Conservation (phyloP, 92 coral and sea anemone species). For the Epizoanthus rinbou region DNA sequence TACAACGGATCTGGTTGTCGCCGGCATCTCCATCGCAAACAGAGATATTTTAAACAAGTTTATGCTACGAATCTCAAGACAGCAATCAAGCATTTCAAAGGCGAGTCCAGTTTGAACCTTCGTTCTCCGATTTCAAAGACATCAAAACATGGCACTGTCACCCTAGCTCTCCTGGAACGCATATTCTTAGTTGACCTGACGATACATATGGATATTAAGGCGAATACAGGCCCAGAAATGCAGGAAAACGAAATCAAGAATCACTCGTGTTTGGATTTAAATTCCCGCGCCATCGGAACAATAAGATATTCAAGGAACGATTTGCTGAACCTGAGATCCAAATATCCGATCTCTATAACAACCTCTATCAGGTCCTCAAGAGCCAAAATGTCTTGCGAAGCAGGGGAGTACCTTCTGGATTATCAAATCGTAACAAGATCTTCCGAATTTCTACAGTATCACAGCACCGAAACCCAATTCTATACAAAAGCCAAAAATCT, state of each 20-base stretch:
- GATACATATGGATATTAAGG: slow-evolving; percentile 15
- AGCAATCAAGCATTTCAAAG: slow-evolving; percentile 26
- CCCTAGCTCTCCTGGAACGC: slow-evolving; percentile 29
- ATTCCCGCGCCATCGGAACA: slow-evolving; percentile 18
- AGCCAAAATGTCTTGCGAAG: slow-evolving; percentile 1
- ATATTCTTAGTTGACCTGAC: slow-evolving; percentile 31
- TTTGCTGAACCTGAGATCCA: slow-evolving; percentile 3
- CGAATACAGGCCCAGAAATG: slow-evolving; percentile 27
- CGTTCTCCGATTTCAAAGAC: no score
- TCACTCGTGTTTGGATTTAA: neutral
- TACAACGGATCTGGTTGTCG: no score
- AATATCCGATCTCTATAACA: slow-evolving; percentile 21
- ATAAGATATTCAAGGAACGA: slow-evolving; percentile 17
- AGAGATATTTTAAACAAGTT: no score
- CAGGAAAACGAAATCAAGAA: slow-evolving; percentile 1
- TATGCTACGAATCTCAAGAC: no score
- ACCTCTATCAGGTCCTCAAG: neutral
- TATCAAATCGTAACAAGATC: neutral
- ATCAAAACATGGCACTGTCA: no score
- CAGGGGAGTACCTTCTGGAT: slow-evolving; percentile 23
- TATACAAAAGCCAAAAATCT: neutral
- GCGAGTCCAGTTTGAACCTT: neutral
- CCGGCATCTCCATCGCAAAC: no score
- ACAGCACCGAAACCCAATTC: neutral
- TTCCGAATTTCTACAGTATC: neutral